Conservation (phyloP, 2,888 invertebrate species). For the Timandra comae region DNA sequence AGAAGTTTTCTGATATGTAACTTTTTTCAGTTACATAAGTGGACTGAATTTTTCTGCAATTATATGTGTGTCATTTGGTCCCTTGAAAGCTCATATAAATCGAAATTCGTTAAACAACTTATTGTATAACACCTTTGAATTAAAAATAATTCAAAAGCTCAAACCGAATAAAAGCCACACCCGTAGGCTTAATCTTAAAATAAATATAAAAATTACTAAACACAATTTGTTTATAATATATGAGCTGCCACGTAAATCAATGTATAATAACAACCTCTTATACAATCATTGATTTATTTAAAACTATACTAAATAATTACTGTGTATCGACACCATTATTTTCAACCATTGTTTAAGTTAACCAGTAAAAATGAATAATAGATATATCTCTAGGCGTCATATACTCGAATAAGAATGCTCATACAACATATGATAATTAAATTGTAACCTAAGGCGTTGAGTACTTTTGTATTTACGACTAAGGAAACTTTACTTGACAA, state of each 20-base stretch:
- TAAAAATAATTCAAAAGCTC: too few species aligned
- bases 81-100: too few species aligned
- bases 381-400: slow-evolving; percentile 57
- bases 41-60: too few species aligned
- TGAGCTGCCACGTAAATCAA: slow-evolving; percentile 69
- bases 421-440: slow-evolving; percentile 70
- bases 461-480: slow-evolving; percentile 61
- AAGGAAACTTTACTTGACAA: slow-evolving; percentile 58
- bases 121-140: too few species aligned
- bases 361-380: slow-evolving; percentile 48
- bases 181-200: slow-evolving; percentile 3
- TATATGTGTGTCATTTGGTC: too few species aligned
- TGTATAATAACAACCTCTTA: slow-evolving; percentile 61
- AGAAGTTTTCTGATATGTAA: too few species aligned
- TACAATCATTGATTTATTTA: slow-evolving; percentile 71
- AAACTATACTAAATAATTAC: slow-evolving; percentile 68
- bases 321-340: slow-evolving; percentile 64
- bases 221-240: slow-evolving; percentile 55
- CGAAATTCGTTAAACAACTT: too few species aligned
- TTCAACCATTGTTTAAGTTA: slow-evolving; percentile 66
- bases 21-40: too few species aligned
- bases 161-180: too few species aligned
- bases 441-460: slow-evolving; percentile 63
- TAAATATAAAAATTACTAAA: slow-evolving; percentile 31
- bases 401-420: slow-evolving; percentile 29